Conservation (phyloP, 2,113 vertebrate species). For the Elephantulus edwardii region DNA sequence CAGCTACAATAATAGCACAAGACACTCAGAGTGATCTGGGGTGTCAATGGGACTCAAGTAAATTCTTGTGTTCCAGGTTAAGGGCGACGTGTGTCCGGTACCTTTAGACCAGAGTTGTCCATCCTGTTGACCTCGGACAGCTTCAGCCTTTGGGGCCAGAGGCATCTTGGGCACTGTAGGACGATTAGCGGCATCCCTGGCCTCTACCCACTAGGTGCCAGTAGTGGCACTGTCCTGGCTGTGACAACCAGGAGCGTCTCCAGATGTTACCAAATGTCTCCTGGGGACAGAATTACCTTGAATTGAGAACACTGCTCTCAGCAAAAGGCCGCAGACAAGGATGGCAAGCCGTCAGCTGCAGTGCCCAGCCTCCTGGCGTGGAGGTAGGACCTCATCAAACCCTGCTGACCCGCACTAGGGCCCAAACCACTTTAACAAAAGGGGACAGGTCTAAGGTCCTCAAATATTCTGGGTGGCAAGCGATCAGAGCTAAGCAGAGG, state of each 20-base stretch:
- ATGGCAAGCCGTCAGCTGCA: background rate
- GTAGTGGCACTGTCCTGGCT: background rate
- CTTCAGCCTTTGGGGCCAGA: rapidly evolving
- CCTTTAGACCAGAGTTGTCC: background rate
- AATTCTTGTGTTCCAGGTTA: rapidly evolving
- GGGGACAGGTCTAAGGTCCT: rapidly evolving
- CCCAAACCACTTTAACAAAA: background rate
- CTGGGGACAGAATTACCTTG: background rate
- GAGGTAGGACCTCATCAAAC: background rate
- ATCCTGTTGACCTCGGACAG: background rate
- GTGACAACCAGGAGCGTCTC: background rate
- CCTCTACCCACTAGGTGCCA: background rate
- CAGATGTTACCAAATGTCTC: background rate
- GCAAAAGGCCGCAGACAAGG: rapidly evolving
- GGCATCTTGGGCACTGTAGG: too few relatives aligned
- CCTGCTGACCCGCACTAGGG: rapidly evolving
- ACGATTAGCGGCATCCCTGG: too few relatives aligned
- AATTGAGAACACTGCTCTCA: background rate
- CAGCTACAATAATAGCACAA: rapidly evolving
- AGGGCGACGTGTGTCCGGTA: rapidly evolving
- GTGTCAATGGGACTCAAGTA: too few relatives aligned
- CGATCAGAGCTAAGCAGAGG: background rate
- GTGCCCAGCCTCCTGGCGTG: rapidly evolving
- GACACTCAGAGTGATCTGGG: too few relatives aligned
- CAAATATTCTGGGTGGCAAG: background rate